Percentiles rank a stretch among this genome's conserved stretches.
Conservation (phyloP, 2,113 vertebrate species). For the Protobothrops mucrosquamatus region DNA sequence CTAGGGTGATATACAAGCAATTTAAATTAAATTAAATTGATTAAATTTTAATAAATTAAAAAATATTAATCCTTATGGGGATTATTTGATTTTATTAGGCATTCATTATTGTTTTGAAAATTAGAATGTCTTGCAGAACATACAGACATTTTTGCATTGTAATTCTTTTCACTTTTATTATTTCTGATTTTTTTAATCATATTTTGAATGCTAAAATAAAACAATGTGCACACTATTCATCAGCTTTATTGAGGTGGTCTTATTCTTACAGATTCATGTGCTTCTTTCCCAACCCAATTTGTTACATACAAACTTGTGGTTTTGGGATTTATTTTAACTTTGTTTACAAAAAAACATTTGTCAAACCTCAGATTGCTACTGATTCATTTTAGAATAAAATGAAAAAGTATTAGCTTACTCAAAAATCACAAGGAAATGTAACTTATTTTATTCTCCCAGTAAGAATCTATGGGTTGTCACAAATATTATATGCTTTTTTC, state of each 20-base stretch:
- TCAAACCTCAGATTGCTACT: neutral
- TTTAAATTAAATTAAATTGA: neutral
- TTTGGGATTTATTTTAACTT: neutral
- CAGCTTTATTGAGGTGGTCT: neutral
- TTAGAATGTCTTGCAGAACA: neutral
- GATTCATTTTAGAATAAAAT: neutral
- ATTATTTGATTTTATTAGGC: neutral
- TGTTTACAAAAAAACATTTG: neutral
- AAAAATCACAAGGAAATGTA: neutral
- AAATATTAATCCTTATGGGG: neutral
- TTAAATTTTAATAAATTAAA: neutral
- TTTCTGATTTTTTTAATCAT: neutral
- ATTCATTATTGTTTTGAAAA: neutral
- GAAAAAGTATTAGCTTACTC: neutral
- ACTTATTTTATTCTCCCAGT: neutral
- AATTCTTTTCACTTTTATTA: neutral
- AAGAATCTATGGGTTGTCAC: neutral
- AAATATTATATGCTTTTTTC: neutral
- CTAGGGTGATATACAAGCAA: neutral
- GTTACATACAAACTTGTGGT: neutral
- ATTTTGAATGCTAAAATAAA: neutral
- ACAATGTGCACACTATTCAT: neutral
- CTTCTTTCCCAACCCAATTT: neutral
- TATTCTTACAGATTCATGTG: neutral
- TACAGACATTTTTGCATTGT: neutral